phyloP scores from a whole-genome alignment of 2,888 invertebrate species.

The Orchesella flavescens region DNA sequence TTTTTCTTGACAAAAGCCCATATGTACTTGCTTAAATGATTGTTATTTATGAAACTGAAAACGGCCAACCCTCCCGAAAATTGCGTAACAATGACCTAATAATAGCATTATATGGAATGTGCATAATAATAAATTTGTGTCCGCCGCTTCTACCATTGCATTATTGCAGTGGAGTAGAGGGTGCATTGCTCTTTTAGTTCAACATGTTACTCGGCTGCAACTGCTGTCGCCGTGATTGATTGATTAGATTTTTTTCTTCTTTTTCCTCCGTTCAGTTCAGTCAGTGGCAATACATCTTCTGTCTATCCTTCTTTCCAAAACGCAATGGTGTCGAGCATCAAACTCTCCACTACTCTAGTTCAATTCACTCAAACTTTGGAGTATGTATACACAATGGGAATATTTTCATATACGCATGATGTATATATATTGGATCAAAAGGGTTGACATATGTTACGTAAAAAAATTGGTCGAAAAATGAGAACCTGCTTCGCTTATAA shows the following conservation, averaged over 20 bases:
- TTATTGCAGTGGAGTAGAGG: background rate
- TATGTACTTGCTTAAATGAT: background rate
- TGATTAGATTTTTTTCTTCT: slow-evolving; percentile 47
- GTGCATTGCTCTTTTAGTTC: slow-evolving; percentile 24
- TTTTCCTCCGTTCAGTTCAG: background rate
- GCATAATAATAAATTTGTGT: background rate
- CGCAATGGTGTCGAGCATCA: background rate
- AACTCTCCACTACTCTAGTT: no score
- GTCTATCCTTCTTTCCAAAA: slow-evolving; percentile 15
- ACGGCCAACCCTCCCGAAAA: slow-evolving; percentile 54
- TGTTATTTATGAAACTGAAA: slow-evolving; percentile 32
- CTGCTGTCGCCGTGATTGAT: slow-evolving; percentile 53
- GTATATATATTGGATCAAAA: slow-evolving; percentile 14
- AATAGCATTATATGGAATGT: slow-evolving; percentile 27
- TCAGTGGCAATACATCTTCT: slow-evolving; percentile 53
- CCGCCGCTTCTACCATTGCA: no score
- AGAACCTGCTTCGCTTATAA: slow-evolving; percentile 36
- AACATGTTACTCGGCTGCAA: slow-evolving; percentile 7
- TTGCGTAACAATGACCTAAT: slow-evolving; percentile 64
- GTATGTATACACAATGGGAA: no score
- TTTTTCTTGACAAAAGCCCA: background rate
- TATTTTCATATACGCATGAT: background rate
- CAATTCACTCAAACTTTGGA: no score
- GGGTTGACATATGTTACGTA: slow-evolving; percentile 56
- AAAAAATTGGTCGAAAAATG: background rate